Evolutionary conservation across 1,140 invertebrate species (phyloP), one percentile per base, ranked within the genome.

Genomic region (Drosophila rufa): DNA sequence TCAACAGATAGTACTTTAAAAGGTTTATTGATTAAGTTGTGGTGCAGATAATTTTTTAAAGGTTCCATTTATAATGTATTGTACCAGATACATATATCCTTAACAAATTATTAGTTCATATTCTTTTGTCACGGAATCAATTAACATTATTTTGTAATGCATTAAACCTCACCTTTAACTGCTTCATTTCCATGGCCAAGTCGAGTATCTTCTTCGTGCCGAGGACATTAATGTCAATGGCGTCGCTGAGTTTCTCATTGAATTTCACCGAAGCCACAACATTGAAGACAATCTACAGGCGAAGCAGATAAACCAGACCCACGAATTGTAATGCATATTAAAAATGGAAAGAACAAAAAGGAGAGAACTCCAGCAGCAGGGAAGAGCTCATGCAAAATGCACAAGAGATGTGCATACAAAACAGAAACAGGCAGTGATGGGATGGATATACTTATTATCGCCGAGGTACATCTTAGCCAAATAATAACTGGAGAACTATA

Each of bases 241-340:
- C 94, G n/a, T 90, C 59, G 85, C 95, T 95, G 17, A 98, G 92
- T 48, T 95, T 94, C 92, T 98, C 97, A 92, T 98, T 96, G 93
- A 98, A 98, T 84, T 96, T 95, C 11, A 98, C 95, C n/a, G 97
- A 98, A 1, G 98, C 98, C 2, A 98, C 98, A 6, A 95, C 96
- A 86, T 98, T 97, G 91, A 98, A 97, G n/a, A 98, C 95, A 50
- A 98, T 93, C 70, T 95, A 93, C 48, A 95, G 45, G 36, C 9
- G 22, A n/a, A 46, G 50, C 67, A 70, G 45, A 48, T 46, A 47
- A 79, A 69, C 30, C 60, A 67, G 47, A 65, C 74, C 46, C 55
- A 59, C 42, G 55, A 70, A 71, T 79, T 66, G 82, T 79, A 79
- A 86, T 87, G 73, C 80, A 87, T 87, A 89, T 89, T 84, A 84